A percentile compares a stretch with the other conserved stretches of the same genome.
These are phyloP conservation scores for Channa argus DNA, from an alignment of 2,113 vertebrate genomes.

Conservation along the genomic window DNA sequence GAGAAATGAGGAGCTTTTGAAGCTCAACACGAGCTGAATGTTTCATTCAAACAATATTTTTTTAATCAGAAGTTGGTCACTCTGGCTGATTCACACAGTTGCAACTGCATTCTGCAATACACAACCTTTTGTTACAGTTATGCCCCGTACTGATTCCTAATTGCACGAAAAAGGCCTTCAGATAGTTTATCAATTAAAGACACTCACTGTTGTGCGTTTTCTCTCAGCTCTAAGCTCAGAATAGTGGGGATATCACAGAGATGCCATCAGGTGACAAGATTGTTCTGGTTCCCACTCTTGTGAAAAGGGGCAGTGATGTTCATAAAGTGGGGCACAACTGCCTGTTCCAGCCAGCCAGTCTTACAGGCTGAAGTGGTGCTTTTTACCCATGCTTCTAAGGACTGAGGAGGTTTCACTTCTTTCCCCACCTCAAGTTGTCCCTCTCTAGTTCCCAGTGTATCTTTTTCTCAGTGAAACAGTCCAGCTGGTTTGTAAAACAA, in stretches of 20 bases:
- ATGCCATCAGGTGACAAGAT: neutral
- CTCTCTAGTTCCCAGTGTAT: constrained; percentile 3
- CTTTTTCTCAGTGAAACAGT: neutral
- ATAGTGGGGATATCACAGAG: neutral
- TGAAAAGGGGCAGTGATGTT: constrained; percentile 1
- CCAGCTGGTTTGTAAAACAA: constrained; percentile 12
- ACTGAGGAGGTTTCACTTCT: constrained; percentile 1
- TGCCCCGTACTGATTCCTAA: neutral
- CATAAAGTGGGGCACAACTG: constrained; percentile 16
- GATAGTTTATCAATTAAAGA: constrained; percentile 3
- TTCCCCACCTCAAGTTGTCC: constrained; percentile 1
- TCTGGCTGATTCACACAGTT: neutral
- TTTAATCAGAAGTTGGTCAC: constrained; percentile 26
- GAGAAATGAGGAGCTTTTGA: constrained; percentile 34
- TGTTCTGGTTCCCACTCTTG: neutral
- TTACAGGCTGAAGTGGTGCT: constrained; percentile 14
- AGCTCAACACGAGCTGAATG: constrained; percentile 8
- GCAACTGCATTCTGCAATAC: neutral
- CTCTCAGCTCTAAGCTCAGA: neutral
- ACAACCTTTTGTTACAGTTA: neutral
- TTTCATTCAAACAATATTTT: constrained; percentile 30
- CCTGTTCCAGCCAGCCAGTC: neutral
- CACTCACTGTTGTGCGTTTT: constrained; percentile 3
- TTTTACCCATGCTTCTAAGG: constrained; percentile 12
- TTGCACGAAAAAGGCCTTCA: neutral